Evolutionary conservation across 2,888 invertebrate genomes (phyloP).

Genomic region (Chalcis sispes): DNA sequence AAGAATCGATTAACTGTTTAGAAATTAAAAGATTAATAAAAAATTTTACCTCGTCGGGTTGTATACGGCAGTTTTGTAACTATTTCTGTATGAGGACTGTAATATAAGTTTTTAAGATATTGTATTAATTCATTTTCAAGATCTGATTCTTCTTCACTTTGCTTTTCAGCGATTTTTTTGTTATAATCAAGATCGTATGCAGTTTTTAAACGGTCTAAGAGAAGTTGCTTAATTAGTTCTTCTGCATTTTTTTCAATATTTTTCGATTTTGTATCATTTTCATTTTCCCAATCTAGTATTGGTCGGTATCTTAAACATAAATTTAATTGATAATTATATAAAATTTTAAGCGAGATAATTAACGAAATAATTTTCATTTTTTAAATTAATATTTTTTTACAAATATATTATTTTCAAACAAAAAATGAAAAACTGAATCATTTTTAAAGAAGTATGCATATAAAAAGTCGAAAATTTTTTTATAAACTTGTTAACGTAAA

Average conservation of each 20-base stretch:
- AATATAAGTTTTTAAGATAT: slow-evolving; percentile 64
- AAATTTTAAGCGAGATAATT: too few relatives aligned
- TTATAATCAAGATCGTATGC: slow-evolving; percentile 59
- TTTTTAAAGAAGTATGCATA: too few relatives aligned
- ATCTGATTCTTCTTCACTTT: slow-evolving; percentile 37
- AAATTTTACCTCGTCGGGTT: slow-evolving; percentile 63
- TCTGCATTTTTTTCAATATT: slow-evolving; percentile 60
- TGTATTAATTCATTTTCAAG: slow-evolving; percentile 63
- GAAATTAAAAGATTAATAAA: too few relatives aligned
- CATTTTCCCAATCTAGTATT: slow-evolving; percentile 57
- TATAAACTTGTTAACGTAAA: too few relatives aligned
- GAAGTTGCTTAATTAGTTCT: slow-evolving; percentile 60
- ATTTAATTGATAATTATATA: too few relatives aligned
- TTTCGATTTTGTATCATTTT: slow-evolving; percentile 42
- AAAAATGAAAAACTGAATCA: too few relatives aligned
- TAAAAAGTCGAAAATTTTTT: neutral
- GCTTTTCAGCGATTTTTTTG: neutral
- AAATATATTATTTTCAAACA: slow-evolving; percentile 1
- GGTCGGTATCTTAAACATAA: slow-evolving; percentile 16
- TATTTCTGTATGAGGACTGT: slow-evolving; percentile 60
- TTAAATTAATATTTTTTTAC: slow-evolving; percentile 14
- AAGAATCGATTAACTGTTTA: too few relatives aligned
- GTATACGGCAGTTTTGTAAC: slow-evolving; percentile 63
- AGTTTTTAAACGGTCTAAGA: slow-evolving; percentile 60
- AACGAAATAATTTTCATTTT: too few relatives aligned